Base-by-base conservation (phyloP, 2,888 invertebrate species). In the Epiblema foenella region DNA sequence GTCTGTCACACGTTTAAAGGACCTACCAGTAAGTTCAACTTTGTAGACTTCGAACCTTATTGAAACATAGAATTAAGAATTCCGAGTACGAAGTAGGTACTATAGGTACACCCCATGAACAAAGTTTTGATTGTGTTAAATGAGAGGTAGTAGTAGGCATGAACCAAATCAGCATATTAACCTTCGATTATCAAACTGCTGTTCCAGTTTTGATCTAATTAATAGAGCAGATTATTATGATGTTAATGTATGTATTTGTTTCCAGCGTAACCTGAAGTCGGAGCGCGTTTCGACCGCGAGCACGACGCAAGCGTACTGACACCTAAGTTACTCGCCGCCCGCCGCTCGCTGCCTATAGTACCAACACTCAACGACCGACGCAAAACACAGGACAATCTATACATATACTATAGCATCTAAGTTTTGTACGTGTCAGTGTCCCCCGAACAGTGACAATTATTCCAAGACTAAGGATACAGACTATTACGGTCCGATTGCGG, bases 241-340 rank as follows among this genome's bases (percentile, higher is more conserved):
- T 42, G 20, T 18, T 58, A 42, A 67, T 11, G 24, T 51, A 29
- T 65, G 12, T 62, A 59, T 75, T 68, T 80, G 78, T 75, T 82
- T 77, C 7, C 87, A 93, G 93, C 92, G 92, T 80, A 90, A 89
- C 82, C 78, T 91, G 76, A 91, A 92, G 75, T 85, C 88, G 76
- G 91, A 91, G 54, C 91, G 92, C 76, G 90, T 91, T 69, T 81
- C 91, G 12, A 83, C 90, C 58, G 92, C 92, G 49, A 90, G 90
- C 81, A 91, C 93, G 75, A 93, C 93, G 77, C 93, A 91, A 81
- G 93, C 93, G 85, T 93, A 93, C 93, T 93, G 93, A 93, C 93
- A 85, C 85, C 79, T 83, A 84, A 80, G 83, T 76, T 71, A 73
- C 78, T 73, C 84, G 78, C 84, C 88, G 88, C 89, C 87, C 86